Evolutionary conservation across 2,888 invertebrate species (phyloP).

Genomic region (Tenthredo mesomela): DNA sequence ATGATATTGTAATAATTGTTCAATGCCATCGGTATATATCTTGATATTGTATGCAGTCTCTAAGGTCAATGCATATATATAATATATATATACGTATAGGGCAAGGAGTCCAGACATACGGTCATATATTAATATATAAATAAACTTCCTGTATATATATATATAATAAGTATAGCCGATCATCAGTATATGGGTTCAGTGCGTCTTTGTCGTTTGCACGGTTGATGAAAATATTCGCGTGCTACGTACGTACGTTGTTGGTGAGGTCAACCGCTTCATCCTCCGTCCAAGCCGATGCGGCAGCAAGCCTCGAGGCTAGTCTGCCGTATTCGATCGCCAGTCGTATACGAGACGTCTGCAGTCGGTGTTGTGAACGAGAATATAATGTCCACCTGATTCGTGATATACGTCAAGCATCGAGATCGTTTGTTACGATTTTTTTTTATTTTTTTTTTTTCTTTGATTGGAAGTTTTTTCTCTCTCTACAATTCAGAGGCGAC

Average conservation of each 20-base stretch:
- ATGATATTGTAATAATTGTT: too few relatives aligned
- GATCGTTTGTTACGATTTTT: too few relatives aligned
- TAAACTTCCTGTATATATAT: too few relatives aligned
- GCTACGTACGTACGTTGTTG: conserved; percentile 9
- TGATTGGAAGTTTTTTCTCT: too few relatives aligned
- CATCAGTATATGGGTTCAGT: not conserved
- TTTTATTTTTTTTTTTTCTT: not conserved
- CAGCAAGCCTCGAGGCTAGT: not conserved
- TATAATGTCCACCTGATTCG: conserved; percentile 12
- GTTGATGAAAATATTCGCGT: not conserved
- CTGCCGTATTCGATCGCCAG: not conserved
- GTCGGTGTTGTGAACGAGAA: not conserved
- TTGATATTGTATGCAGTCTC: too few relatives aligned
- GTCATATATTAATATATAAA: too few relatives aligned
- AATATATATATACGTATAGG: too few relatives aligned
- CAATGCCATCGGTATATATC: too few relatives aligned
- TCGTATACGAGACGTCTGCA: not conserved
- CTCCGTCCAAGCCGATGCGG: not conserved
- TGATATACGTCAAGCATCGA: not conserved
- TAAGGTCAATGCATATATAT: too few relatives aligned
- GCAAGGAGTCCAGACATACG: too few relatives aligned
- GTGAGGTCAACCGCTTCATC: conserved; percentile 45
- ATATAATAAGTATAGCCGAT: not conserved
- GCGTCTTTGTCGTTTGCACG: conserved; percentile 4
- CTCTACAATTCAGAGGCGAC: too few relatives aligned